Percentiles rank a stretch among this genome's conserved stretches.
phyloP scores from a whole-genome alignment of 2,797 vertebrate species.

The Nyctalus aviator region DNA sequence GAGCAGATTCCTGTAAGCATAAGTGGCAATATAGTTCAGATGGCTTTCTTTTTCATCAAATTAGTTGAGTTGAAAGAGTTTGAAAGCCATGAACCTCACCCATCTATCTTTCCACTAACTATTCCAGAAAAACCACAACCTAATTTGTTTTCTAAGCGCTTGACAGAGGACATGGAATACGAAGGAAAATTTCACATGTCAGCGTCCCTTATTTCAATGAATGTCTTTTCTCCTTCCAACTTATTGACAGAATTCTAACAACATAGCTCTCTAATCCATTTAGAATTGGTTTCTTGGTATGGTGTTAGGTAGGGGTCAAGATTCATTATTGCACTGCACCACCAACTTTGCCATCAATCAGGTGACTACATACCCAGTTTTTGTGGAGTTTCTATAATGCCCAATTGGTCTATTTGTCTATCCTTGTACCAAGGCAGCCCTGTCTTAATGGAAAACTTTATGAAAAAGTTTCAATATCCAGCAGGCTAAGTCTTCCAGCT shows the following conservation, averaged over 20 bases:
- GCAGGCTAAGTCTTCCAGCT: background rate
- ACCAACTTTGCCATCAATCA: background rate
- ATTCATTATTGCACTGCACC: background rate
- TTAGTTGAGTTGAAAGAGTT: conserved; percentile 54
- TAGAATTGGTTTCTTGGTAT: background rate
- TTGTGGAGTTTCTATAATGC: background rate
- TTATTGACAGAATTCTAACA: background rate
- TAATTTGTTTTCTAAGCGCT: conserved; percentile 40
- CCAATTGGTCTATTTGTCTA: background rate
- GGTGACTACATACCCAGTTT: background rate
- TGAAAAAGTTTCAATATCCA: background rate
- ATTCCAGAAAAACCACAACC: conserved; percentile 56
- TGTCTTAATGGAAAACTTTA: background rate
- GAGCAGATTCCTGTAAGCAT: conserved; percentile 11
- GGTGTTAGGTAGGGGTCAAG: background rate
- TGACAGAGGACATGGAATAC: conserved; percentile 1
- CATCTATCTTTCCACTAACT: conserved; percentile 51
- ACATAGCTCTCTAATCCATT: background rate
- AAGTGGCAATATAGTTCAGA: background rate
- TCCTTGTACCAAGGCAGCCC: background rate
- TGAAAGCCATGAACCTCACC: conserved; percentile 44
- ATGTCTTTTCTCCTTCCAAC: background rate
- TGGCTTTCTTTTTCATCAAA: conserved; percentile 48
- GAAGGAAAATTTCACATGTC: background rate
- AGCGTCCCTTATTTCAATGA: background rate